Evolutionary conservation across 2,113 vertebrate species (phyloP), one percentile per base, ranked within the genome.

Genomic region (Polypterus senegalus): DNA sequence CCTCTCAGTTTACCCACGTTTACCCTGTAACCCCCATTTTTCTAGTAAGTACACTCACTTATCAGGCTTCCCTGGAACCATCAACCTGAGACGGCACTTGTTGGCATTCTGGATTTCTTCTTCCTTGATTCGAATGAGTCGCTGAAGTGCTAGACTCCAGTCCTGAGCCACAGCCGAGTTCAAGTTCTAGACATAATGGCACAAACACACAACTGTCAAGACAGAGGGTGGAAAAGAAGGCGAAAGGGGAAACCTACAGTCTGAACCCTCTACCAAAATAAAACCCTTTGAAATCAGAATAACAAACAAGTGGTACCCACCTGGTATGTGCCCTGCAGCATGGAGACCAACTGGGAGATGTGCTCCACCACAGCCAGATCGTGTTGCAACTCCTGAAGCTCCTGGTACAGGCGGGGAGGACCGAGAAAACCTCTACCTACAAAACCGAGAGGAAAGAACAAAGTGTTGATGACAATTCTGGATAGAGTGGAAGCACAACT

Each of bases 51-150:
- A 55, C 58, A 76, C 93, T 86, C 79, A 98, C 95, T 94, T 97
- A 79, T 97, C 94, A 0, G 93, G 89, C 54, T 93, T 92, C 6
- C 93, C 92, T 0, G 93, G 94, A 4, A 98, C 86, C 77, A 94
- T 88, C 58, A 98, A 89, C 43, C 91, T 83, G 52, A 98, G 86
- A 48, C 91, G 91, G 71, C 93, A 97, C 71, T 94, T 97, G 87
- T 97, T 97, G 65, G 93, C 94, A 0, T 89, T 90, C 70, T 97
- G 93, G 74, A 97, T 96, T 73, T 97, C 91, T 59, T 94, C 95
- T 63, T 98, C 94, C 76, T 97, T 97, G 67, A 97, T 91, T 59
- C 88, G 83, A 79, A 97, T 88, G 65, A 97, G 87, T 72, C 92
- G 86, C 84, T 97, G 93, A 69, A 98, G 81, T 4, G 94, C 93